Conservation (phyloP, 1,140 invertebrate species). For the Reticulitermes speratus region DNA sequence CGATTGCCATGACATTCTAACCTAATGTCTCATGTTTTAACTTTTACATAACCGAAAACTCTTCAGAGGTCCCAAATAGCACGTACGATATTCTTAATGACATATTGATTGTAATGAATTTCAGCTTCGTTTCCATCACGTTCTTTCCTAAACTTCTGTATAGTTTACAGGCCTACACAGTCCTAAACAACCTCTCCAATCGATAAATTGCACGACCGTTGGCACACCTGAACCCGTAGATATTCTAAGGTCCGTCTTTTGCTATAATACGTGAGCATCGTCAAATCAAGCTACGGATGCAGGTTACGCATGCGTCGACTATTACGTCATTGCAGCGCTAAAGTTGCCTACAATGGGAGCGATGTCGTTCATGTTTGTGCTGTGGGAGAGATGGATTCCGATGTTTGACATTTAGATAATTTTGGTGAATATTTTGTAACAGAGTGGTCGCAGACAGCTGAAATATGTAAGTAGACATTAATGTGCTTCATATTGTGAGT, state of each 20-base stretch:
- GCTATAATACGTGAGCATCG: neutral
- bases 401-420: neutral
- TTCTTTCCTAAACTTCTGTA: neutral
- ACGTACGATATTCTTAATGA: neutral
- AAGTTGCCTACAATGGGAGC: neutral
- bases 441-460: neutral
- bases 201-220: neutral
- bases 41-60: neutral
- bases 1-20: neutral
- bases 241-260: neutral
- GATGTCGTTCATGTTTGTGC: neutral
- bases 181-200: neutral
- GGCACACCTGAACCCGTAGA: neutral
- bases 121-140: neutral
- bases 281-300: neutral
- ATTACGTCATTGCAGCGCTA: neutral
- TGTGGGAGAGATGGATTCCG: neutral
- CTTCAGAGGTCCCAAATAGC: neutral
- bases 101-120: neutral
- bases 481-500: neutral
- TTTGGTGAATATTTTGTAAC: neutral
- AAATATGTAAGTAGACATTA: slow-evolving; percentile 12
- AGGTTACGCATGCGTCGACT: neutral
- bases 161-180: neutral
- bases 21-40: neutral